Conservation (phyloP, 2,113 vertebrate genomes). For the Microtus richardsoni region DNA sequence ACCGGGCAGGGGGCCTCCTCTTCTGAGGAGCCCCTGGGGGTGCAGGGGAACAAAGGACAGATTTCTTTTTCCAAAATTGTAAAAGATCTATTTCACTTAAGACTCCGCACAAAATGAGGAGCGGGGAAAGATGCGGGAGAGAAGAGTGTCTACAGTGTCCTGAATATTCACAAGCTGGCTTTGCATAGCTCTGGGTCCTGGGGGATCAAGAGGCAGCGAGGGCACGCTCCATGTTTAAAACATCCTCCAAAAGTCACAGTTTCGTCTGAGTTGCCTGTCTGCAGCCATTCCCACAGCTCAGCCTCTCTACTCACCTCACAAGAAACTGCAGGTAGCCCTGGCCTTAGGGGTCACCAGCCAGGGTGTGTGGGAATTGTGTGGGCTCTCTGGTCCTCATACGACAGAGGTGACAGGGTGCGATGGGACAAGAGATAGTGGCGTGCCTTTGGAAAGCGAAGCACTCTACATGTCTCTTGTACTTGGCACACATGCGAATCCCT, state of each 20-base stretch:
- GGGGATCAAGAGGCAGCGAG: not conserved
- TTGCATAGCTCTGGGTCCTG: not conserved
- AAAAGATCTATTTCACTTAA: slow-evolving; percentile 84
- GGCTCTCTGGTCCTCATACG: not conserved
- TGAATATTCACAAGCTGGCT: slow-evolving; percentile 67
- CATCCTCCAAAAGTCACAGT: not conserved
- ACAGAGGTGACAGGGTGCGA: not conserved
- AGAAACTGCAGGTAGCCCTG: not conserved
- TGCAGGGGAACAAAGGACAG: slow-evolving; percentile 86
- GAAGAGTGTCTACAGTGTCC: not conserved
- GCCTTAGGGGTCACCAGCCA: not conserved
- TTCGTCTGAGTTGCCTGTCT: not conserved
- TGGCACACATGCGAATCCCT: not conserved
- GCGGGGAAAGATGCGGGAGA: not conserved
- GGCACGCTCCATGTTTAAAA: slow-evolving; percentile 4
- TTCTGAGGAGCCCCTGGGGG: slow-evolving; percentile 83
- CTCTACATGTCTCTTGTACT: rapidly evolving
- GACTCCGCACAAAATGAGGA: slow-evolving; percentile 80
- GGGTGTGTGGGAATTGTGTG: rapidly evolving
- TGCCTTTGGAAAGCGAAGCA: not conserved
- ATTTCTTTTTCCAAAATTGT: slow-evolving; percentile 83
- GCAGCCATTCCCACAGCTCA: not conserved
- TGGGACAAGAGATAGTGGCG: rapidly evolving
- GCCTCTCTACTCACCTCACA: not conserved
- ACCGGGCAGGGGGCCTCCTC: slow-evolving; percentile 84